Evolutionary conservation across 2,797 vertebrate genomes (phyloP).

Genomic region (Nannoperca australis): DNA sequence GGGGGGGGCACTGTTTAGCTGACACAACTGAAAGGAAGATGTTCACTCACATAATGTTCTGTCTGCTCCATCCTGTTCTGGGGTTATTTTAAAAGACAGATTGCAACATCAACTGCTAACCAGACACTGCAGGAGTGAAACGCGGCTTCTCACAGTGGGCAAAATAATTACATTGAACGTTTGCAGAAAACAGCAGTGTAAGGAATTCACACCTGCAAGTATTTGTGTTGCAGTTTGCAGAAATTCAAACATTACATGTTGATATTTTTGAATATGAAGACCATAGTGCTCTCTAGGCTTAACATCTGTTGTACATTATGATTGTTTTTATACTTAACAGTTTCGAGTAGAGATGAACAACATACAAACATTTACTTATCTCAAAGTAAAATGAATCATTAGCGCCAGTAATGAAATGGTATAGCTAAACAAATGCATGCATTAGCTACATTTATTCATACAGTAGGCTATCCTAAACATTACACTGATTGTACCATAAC

Average conservation of each 20-base stretch:
- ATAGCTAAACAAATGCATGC: neutral
- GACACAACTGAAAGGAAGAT: conserved; percentile 10
- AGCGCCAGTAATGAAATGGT: neutral
- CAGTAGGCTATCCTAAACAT: neutral
- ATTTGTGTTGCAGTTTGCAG: neutral
- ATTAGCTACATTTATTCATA: neutral
- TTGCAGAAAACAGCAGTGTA: neutral
- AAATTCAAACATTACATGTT: neutral
- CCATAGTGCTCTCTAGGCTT: neutral
- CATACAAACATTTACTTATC: neutral
- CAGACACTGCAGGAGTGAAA: conserved; percentile 23
- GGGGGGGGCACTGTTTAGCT: neutral
- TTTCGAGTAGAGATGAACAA: neutral
- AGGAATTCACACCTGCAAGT: neutral
- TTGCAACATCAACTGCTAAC: conserved; percentile 28
- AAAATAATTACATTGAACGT: conserved; percentile 19
- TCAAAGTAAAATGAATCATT: neutral
- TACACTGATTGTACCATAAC: neutral
- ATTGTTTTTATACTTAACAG: conserved; percentile 5
- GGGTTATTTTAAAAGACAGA: conserved; percentile 27
- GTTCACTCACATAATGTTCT: conserved; percentile 3
- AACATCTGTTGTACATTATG: neutral
- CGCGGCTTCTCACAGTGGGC: neutral
- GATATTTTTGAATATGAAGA: neutral
- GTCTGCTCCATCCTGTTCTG: conserved; percentile 9